Base-by-base conservation (phyloP, 2,113 vertebrate species). In the Mola mola region DNA sequence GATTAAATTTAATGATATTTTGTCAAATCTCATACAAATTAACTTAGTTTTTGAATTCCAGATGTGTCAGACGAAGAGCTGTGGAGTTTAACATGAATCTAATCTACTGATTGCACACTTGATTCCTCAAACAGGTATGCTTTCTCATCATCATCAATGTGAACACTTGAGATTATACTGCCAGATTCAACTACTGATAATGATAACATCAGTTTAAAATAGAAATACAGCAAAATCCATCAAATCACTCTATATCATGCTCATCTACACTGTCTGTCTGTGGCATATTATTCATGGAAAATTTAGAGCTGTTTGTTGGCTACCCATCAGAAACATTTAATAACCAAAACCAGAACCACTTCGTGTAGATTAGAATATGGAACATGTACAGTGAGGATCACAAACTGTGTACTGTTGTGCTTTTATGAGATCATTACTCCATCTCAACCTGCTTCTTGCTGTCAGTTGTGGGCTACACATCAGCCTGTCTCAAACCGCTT, bases 71-170 rank as follows among this genome's bases (percentile, higher is more conserved):
- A 64, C 28, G 44, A 49, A 66, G 59, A 75, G 57, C 26, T 60
- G 57, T 28, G 74, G 86, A 52, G 87, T 90, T 87, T 86, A 89
- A 91, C 90, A 90, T 74, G 87, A 68, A 78, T 66, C 85, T 76
- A 62, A 88, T 90, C 81, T 87, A 89, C 88, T 61, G 70, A 87
- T 90, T 72, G 69, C 83, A 88, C 85, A 75, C 87, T 87, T 89
- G 76, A 86, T 84, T 83, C 51, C 26, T 73, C 48, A 63, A 88
- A 76, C 4, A 89, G 37, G 72, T 75, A 33, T 3, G 25, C 73
- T 74, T 52, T 78, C 21, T 44, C 63, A 81, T 83, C n/a, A n/a
- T 78, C 46, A 67, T 76, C 65, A 69, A 25, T 10, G 50, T 55
- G 17, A 62, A 47, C 24, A 28, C 36, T 43, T 7, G 1, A 41